Conservation (phyloP, 2,113 vertebrate genomes). For the Uria lomvia region DNA sequence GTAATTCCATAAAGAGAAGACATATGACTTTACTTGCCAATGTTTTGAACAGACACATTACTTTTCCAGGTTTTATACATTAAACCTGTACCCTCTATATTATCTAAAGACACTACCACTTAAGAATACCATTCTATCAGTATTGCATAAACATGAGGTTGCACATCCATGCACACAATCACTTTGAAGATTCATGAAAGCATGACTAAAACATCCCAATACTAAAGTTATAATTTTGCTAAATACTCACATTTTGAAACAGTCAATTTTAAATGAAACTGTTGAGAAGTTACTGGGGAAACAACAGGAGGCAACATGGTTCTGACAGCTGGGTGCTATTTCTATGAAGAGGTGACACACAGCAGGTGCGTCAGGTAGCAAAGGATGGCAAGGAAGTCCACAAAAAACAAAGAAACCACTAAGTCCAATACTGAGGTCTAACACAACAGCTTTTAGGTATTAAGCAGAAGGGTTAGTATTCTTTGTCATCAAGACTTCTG, state of each 20-base stretch:
- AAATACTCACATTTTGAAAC: not conserved
- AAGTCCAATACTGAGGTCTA: not conserved
- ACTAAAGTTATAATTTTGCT: not conserved
- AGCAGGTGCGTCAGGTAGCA: not conserved
- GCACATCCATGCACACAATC: not conserved
- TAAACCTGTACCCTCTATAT: not conserved
- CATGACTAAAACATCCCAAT: not conserved
- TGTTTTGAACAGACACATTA: not conserved
- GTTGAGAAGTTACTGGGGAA: not conserved
- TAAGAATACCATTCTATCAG: not conserved
- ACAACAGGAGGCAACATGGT: not conserved
- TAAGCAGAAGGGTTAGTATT: not conserved
- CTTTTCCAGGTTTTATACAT: not conserved
- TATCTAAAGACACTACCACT: not conserved
- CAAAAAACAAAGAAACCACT: fast-evolving
- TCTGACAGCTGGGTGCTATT: not conserved
- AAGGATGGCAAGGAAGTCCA: not conserved
- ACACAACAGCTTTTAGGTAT: not conserved
- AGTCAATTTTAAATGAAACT: not conserved
- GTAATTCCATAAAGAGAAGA: not conserved
- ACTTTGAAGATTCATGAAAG: not conserved
- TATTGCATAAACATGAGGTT: not conserved
- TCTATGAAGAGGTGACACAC: not conserved
- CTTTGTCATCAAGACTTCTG: not conserved
- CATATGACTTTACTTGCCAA: fast-evolving